phyloP scores from a whole-genome alignment of 1,140 invertebrate species.

The Brachionus rotundiformis region DNA sequence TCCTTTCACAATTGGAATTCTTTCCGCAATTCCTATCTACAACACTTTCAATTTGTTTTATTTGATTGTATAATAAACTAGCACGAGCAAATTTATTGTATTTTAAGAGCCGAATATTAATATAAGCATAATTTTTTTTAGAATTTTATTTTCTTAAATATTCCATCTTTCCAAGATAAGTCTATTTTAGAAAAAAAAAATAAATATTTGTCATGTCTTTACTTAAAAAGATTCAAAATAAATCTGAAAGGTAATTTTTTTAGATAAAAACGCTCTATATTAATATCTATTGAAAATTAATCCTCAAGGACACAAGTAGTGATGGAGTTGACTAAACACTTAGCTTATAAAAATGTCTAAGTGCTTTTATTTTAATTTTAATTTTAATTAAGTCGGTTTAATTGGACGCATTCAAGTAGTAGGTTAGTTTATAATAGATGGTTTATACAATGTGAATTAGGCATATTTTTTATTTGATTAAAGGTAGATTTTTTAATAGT shows the following conservation, averaged over 20 bases:
- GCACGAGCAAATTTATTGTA: no score
- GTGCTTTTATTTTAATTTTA: background rate
- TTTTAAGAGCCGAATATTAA: no score
- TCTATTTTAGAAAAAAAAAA: background rate
- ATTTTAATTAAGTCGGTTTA: background rate
- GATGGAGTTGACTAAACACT: background rate
- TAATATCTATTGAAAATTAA: background rate
- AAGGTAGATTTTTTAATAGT: background rate
- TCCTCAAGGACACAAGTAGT: background rate
- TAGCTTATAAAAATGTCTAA: background rate
- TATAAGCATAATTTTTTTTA: no score
- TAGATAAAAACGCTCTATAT: background rate
- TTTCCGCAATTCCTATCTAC: background rate
- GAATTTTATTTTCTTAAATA: background rate
- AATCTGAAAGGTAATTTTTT: slow-evolving; percentile 47
- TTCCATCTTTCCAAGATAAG: background rate
- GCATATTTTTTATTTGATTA: background rate
- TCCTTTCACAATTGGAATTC: background rate
- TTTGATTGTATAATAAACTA: no score
- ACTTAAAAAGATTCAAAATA: slow-evolving; percentile 42
- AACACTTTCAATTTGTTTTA: no score
- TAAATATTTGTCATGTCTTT: slow-evolving; percentile 21
- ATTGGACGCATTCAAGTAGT: background rate
- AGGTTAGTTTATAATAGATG: background rate
- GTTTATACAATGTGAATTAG: background rate